Evolutionary conservation across 2,888 invertebrate genomes (phyloP).

Genomic region (Choreutis nemorana): DNA sequence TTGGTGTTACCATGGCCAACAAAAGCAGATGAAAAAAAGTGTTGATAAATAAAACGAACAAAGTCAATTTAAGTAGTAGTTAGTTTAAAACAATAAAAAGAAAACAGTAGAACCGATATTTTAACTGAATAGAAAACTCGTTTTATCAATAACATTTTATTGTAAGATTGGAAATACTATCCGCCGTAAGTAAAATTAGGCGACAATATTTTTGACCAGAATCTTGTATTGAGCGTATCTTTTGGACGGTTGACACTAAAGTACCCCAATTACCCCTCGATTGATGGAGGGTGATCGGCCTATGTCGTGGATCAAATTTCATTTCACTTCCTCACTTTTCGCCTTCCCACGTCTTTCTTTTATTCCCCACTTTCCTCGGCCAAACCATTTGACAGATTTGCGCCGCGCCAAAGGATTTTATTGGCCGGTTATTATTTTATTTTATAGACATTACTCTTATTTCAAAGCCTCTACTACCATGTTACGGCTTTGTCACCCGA

Average conservation of each 20-base stretch:
- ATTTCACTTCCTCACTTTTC: constrained; percentile 38
- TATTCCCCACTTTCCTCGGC: constrained; percentile 17
- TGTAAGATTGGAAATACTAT: no score
- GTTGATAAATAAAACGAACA: no score
- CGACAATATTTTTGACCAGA: constrained; percentile 12
- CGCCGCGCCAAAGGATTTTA: constrained; percentile 47
- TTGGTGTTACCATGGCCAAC: no score
- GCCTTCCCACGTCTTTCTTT: constrained; percentile 30
- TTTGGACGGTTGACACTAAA: constrained; percentile 37
- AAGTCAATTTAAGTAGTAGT: no score
- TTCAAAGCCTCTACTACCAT: constrained; percentile 51
- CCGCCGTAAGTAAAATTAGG: no score
- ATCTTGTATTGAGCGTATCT: constrained; percentile 26
- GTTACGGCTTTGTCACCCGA: constrained; percentile 52
- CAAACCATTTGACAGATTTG: constrained; percentile 56
- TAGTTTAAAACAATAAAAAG: no score
- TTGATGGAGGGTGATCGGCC: constrained; percentile 43
- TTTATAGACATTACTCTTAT: constrained; percentile 62
- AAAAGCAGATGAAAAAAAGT: no score
- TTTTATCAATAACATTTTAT: no score
- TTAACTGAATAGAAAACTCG: no score
- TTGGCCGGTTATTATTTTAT: constrained; percentile 64
- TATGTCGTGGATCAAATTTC: constrained; percentile 53
- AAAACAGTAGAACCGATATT: no score
- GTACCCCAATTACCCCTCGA: constrained; percentile 53